phyloP scores from a whole-genome alignment of 2,797 vertebrate genomes.

The Salarias fasciatus region DNA sequence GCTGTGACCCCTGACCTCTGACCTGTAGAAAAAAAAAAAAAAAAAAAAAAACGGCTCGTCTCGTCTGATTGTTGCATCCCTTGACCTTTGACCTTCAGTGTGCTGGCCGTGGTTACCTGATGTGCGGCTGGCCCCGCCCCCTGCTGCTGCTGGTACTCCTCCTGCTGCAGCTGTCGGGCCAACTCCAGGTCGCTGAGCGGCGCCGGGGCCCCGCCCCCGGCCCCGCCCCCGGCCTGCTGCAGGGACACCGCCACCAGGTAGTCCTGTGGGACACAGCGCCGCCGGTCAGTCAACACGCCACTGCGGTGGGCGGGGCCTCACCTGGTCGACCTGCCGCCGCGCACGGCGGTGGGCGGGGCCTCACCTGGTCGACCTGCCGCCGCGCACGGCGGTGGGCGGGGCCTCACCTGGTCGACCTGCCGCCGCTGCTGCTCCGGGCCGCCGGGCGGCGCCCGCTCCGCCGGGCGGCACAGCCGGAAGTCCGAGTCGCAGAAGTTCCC shows the following conservation, averaged over 20 bases:
- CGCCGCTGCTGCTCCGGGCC: slow-evolving; percentile 78
- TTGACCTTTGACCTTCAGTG: no score
- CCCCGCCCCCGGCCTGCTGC: slow-evolving; percentile 87
- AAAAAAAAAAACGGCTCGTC: no score
- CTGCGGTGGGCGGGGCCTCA: no score
- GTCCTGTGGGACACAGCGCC: slow-evolving; percentile 77
- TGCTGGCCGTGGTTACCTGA: slow-evolving; percentile 31
- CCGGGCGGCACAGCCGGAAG: slow-evolving; percentile 87
- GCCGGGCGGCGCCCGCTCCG: slow-evolving; percentile 66
- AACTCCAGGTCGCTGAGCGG: slow-evolving; percentile 91
- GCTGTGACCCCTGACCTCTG: slow-evolving; percentile 75
- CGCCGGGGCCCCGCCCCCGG: slow-evolving; percentile 43
- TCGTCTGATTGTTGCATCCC: no score
- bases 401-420: slow-evolving; percentile 88
- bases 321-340: slow-evolving; percentile 89
- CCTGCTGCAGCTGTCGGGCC: slow-evolving; percentile 90
- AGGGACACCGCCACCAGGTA: slow-evolving; percentile 92
- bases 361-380: slow-evolving; percentile 91
- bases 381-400: no score
- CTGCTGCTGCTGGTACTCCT: slow-evolving; percentile 90
- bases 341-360: no score
- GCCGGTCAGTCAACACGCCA: no score
- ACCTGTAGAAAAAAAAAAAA: slow-evolving; percentile 68
- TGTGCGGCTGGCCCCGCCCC: slow-evolving; percentile 38
- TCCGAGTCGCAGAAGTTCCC: slow-evolving; percentile 93